Base-by-base conservation (phyloP, 2,113 vertebrate species). In the Malaclemys terrapin region DNA sequence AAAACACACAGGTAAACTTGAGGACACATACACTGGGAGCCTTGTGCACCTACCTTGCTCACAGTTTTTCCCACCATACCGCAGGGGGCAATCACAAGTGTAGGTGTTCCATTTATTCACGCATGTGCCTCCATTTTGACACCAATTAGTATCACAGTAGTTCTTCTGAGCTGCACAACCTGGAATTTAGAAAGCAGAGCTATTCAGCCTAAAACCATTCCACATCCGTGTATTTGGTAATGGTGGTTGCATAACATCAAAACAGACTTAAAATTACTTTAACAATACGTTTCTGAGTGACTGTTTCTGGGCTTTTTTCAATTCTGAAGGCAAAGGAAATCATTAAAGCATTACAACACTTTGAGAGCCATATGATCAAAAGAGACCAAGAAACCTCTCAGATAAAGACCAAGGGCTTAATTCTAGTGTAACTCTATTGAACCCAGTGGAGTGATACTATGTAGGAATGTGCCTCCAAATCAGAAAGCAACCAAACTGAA, bases 11-110 rank as follows among this genome's bases (percentile, higher is more conserved):
- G 83, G 5, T 8, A 35, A 52, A 79, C n/a, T 1, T 0, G 59
- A 54, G 29, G 52, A 3, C 0, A 0, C 29, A 49, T 0, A 0
- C n/a, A 53, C 16, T 52, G 35, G 50, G 50, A 53, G 69, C 14
- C n/a, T 45, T 56, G 5, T 6, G 10, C 5, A 38, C 19, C 97
- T 93, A 99, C 99, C 99, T 98, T 99, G 99, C 93, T 99, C 99
- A 0, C 99, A 99, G 98, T 99, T 99, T 94, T 99, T 99, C n/a
- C 99, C 99, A 1, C 99, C 99, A 0, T 98, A 99, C 19, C 97
- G 98, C 4, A 98, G 96, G 0, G 99, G 99, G 80, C 99, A 99
- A 83, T 98, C 97, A 0, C 99, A 99, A 89, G 98, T 97, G 94
- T 99, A 99, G 0, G 99, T 99, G 98, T 98, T 98, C 99, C 99